Conservation (phyloP, 2,113 vertebrate genomes). For the Psilopogon haemacephalus region DNA sequence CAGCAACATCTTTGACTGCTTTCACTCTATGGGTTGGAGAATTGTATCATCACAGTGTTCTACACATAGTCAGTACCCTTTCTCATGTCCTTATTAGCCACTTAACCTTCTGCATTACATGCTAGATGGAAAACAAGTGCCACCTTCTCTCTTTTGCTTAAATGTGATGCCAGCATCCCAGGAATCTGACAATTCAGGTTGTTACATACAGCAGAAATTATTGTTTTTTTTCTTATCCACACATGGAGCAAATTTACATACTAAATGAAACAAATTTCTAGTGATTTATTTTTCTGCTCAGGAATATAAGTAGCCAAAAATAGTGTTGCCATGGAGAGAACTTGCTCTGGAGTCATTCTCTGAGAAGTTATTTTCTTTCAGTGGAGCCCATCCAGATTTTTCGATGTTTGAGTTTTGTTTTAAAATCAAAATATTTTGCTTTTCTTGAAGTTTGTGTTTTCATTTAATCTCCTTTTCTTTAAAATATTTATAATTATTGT, state of each 20-base stretch:
- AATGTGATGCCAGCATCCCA: background rate
- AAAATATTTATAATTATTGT: background rate
- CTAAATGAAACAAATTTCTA: background rate
- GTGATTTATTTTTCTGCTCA: background rate
- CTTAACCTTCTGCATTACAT: background rate
- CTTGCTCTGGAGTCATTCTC: background rate
- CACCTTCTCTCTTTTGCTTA: background rate
- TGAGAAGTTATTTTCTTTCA: background rate
- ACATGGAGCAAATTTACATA: background rate
- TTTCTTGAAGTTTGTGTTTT: background rate
- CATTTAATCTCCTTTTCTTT: background rate
- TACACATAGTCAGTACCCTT: background rate
- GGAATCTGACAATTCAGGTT: background rate
- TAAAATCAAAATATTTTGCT: background rate
- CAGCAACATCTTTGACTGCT: background rate
- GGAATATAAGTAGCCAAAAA: background rate
- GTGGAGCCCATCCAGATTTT: background rate
- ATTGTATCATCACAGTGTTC: background rate
- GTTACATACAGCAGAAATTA: background rate
- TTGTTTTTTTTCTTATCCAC: background rate
- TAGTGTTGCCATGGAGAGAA: background rate
- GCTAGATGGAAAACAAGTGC: background rate
- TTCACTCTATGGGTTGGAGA: background rate
- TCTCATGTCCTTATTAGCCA: background rate
- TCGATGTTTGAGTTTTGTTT: background rate